A percentile compares a stretch with the other conserved stretches of the same genome.
Evolutionary conservation across 1,140 invertebrate species (phyloP).

Genomic region (Drosophila paulistorum): DNA sequence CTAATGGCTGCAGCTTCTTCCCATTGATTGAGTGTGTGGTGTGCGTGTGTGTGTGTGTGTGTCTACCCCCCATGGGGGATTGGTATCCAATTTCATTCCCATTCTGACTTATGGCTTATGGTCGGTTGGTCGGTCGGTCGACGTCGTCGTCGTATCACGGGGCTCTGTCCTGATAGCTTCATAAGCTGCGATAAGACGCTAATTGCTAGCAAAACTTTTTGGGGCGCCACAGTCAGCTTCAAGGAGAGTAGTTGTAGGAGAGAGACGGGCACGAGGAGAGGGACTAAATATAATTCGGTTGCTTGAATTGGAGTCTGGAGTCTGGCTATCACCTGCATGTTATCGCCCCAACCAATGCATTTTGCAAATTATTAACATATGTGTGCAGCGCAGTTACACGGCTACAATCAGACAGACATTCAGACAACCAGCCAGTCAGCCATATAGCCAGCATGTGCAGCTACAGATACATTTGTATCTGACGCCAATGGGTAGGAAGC

Average conservation of each 20-base stretch:
- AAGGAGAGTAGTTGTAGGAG: no score
- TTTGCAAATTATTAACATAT: conserved; percentile 82
- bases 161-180: conserved; percentile 60
- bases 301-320: conserved; percentile 37
- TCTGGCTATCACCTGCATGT: conserved; percentile 73
- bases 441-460: conserved; percentile 41
- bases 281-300: conserved; percentile 1
- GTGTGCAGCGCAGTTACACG: conserved; percentile 47
- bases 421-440: conserved; percentile 18
- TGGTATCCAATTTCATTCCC: conserved; percentile 62
- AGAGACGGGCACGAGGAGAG: no score
- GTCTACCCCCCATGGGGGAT: conserved; percentile 28
- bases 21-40: conserved; percentile 62
- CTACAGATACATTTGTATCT: conserved; percentile 79
- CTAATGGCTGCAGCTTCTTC: conserved; percentile 67
- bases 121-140: background rate
- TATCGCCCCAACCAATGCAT: conserved; percentile 80
- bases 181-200: conserved; percentile 71
- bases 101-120: conserved; percentile 69
- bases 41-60: conserved; percentile 2
- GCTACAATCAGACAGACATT: conserved; percentile 7
- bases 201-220: conserved; percentile 61
- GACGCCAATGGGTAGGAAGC: conserved; percentile 60
- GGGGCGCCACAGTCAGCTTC: conserved; percentile 47
- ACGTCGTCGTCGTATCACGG: no score